phyloP scores from a whole-genome alignment of 37 sponge, comb jelly and placozoan genomes.

The Sycon ciliatum region DNA sequence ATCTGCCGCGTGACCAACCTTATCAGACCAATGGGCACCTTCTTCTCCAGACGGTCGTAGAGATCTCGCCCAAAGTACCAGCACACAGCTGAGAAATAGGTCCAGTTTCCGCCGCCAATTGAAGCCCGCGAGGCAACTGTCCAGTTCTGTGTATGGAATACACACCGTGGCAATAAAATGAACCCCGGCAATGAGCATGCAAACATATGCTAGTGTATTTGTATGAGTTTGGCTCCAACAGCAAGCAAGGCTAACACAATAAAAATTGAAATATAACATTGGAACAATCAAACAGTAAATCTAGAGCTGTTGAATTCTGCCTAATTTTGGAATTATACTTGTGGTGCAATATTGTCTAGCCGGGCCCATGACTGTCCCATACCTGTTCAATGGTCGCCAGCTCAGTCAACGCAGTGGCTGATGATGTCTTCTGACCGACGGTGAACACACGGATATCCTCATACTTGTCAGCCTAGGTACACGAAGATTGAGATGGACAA shows the following conservation, averaged over 20 bases:
- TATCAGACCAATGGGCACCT: constrained; percentile 1
- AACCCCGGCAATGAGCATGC: no score
- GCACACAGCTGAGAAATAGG: constrained; percentile 56
- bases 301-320: neutral
- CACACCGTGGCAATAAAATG: no score
- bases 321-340: neutral
- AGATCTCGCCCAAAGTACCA: constrained; percentile 59
- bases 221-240: no score
- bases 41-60: constrained; percentile 15
- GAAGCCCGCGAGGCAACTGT: neutral
- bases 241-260: no score
- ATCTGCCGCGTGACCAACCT: neutral
- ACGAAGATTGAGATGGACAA: no score
- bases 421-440: neutral
- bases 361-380: neutral
- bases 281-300: neutral
- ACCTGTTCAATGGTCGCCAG: constrained; percentile 10
- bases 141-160: neutral
- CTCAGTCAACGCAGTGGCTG: constrained; percentile 1
- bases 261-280: no score
- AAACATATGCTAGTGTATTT: no score
- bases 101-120: constrained; percentile 25
- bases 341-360: neutral
- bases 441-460: neutral
- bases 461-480: neutral